A percentile compares a stretch with the other conserved stretches of the same genome.
Conservation (phyloP, 1,140 invertebrate species). For the Papilio dardanus region DNA sequence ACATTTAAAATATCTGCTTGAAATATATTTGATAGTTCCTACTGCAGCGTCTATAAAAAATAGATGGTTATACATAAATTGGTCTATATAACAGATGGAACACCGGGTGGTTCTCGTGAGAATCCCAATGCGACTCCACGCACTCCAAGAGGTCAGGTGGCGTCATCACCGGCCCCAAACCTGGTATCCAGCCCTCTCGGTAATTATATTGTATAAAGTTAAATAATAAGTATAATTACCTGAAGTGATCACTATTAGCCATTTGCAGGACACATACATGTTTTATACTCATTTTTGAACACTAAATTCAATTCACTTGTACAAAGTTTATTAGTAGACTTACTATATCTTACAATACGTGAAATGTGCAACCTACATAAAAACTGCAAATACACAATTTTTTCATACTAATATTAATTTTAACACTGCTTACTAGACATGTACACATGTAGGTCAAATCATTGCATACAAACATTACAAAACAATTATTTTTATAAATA, state of each 20-base stretch:
- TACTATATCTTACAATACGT: background rate
- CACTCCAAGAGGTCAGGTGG: background rate
- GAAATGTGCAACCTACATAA: background rate
- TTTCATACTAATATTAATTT: background rate
- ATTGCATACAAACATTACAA: background rate
- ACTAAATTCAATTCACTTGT: background rate
- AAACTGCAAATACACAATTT: background rate
- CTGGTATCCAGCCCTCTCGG: background rate
- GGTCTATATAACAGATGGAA: background rate
- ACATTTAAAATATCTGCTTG: background rate
- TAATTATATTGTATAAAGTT: background rate
- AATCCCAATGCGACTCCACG: slow-evolving; percentile 3
- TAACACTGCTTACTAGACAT: background rate
- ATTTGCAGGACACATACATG: background rate
- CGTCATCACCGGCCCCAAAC: background rate
- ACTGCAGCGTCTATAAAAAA: background rate
- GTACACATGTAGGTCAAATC: background rate
- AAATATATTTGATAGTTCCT: background rate
- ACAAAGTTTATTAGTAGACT: background rate
- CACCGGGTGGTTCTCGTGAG: background rate
- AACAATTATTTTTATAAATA: too few species aligned
- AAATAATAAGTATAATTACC: background rate
- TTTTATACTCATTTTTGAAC: background rate
- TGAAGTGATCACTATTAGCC: background rate
- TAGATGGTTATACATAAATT: too few species aligned